Base-by-base conservation (phyloP, 2,797 vertebrate genomes). In the Vireo griseus region DNA sequence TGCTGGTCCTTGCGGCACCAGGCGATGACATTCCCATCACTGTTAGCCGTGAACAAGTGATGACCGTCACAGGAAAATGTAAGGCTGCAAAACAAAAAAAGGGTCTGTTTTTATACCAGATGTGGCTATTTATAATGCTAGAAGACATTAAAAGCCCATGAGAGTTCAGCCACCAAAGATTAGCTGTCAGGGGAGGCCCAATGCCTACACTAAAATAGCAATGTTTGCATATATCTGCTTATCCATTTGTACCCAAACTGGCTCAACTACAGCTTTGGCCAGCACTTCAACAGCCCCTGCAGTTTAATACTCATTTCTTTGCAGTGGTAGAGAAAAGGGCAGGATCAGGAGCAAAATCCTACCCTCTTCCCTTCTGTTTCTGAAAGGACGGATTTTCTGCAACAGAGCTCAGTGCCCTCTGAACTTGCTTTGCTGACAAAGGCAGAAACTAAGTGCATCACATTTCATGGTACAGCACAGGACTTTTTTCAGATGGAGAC, bases 1-100 rank as follows among this genome's bases (percentile, higher is more conserved):
- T 99, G 99, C 98, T 99, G 99, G 98, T 99, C 99, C 80, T 99
- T 98, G 58, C 99, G 98, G 94, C 99, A 99, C 99, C 99, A 99
- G 37, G 99, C 99, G 65, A 99, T 99, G 85, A 99, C 99, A 0
- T 98, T 99, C 44, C 99, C 99, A 28, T 99, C 99, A 24, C 98
- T 99, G 96, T 99, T 99, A 5, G 99, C 99, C 0, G 99, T 99
- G 98, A 99, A 99, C 81, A 99, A 97, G 96, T 99, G 99, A 97
- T 99, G 99, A 39, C 99, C 99, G 26, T 99, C 99, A 28, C 99
- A 99, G 35, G 99, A 99, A 97, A 99, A 99, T 0, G 99, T 99
- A 94, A 99, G 98, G 98, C 99, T 99, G 98, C 61, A 96, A 97
- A 91, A 71, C 90, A 88, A 96, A 54, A 72, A 8, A 7, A 66